Evolutionary conservation across 2,113 vertebrate species (phyloP), one percentile per base, ranked within the genome.

Genomic region (Cyprinodon variegatus): DNA sequence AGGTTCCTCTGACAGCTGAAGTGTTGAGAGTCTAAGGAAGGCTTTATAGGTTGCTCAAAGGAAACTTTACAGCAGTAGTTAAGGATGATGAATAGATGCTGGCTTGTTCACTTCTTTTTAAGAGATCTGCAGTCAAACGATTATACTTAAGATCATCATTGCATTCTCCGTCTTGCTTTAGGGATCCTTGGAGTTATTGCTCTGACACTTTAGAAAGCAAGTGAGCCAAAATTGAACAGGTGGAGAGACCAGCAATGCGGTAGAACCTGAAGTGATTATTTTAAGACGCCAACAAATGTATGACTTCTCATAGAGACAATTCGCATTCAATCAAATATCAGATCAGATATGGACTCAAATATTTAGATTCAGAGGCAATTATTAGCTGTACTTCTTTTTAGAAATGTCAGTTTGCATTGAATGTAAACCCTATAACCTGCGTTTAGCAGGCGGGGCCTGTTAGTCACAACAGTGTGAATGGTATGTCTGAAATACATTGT

Each of bases 51-150:
- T 62, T 61, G 59, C 78, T 65, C 48, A 70, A 62, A 57, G 69
- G 74, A 41, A 61, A 63, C 59, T 76, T 76, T 60, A 82, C 41
- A 22, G 46, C 38, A 68, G 38, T 61, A 69, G 39, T 77, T 77
- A 74, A 72, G 14, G 38, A 65, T 74, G 60, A 79, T 74, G 22
- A 83, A 77, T 60, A 72, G 61, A 67, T 40, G 12, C 10, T 10
- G 45, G 38, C 70, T 79, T 65, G 8, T 50, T 73, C 11, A 63
- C 17, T 50, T 74, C 38, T 59, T 53, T 68, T 13, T 43, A 14
- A 57, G 37, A 82, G 61, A 79, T 12, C 39, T 62, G 70, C 48
- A 17, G 65, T 72, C 46, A 81, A 22, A 17, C 57, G 62, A 63
- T 63, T 67, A 59, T 22, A 86, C 37, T 1, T n/a, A 39, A 73